Evolutionary conservation across 1,140 invertebrate species (phyloP).

Genomic region (Intoshia linei): DNA sequence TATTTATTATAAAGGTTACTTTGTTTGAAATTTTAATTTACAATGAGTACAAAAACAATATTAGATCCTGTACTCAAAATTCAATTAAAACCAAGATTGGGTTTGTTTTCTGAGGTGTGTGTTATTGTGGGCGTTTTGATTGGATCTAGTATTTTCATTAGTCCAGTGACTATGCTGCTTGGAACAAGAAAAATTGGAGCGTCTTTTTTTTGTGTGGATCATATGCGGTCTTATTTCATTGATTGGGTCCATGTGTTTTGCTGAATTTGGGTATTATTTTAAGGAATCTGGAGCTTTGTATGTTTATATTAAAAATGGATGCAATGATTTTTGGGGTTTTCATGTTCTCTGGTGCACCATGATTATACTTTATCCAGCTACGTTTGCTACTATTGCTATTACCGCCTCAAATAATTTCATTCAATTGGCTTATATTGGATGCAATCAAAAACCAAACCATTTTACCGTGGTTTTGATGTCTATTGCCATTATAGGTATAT

Average conservation of each 20-base stretch:
- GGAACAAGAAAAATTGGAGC: background rate
- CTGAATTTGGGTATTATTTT: constrained; percentile 35
- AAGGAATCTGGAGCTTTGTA: constrained; percentile 82
- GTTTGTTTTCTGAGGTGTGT: background rate
- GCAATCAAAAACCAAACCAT: no score
- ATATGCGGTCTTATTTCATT: constrained; percentile 2
- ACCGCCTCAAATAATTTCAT: no score
- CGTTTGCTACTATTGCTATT: constrained; percentile 61
- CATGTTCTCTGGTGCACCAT: constrained; percentile 28
- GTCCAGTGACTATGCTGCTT: background rate
- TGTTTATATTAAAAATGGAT: constrained; percentile 64
- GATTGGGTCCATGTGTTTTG: background rate
- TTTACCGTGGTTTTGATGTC: no score
- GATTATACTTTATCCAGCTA: constrained; percentile 33
- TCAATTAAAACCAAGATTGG: background rate
- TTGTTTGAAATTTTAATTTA: constrained; percentile 1
- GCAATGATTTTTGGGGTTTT: constrained; percentile 50
- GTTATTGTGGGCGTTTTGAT: background rate
- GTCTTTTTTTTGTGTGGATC: constrained; percentile 4
- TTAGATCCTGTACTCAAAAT: background rate
- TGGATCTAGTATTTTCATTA: constrained; percentile 3
- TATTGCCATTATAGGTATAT: no score
- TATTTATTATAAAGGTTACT: no score
- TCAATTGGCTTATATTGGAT: no score
- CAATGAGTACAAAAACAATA: background rate